Evolutionary conservation across 2,113 vertebrate genomes (phyloP), one percentile per base, ranked within the genome.

Genomic region (Anolis carolinensis): DNA sequence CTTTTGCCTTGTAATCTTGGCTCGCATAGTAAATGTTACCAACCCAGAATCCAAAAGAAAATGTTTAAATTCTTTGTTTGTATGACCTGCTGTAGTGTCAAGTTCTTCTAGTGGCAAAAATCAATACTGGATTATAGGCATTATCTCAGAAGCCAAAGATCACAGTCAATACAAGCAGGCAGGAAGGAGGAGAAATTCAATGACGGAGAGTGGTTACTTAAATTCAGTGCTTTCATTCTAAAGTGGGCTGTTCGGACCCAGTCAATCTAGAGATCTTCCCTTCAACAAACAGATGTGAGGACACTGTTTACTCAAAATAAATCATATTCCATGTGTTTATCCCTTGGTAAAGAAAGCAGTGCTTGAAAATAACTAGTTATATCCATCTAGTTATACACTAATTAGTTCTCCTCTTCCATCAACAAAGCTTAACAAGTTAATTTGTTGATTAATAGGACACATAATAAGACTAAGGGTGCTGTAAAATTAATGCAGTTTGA

Each of bases 111-210:
- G 76, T 85, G 76, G 65, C 65, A 79, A 78, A 79, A 85, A 85
- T 85, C 84, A 85, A 79, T 85, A 79, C 23, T 70, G 65, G 84
- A 85, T 85, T 85, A 85, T 70, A 79, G 84, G 84, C 84, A 79
- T 85, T 85, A 85, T 85, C 84, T 79, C 76, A 71, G 73, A 85
- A 85, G 75, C 48, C 84, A 85, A 85, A 84, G 83, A 84, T 84
- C 83, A 77, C 48, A 84, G 83, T 79, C 84, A 85, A 85, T 71
- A 85, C 21, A 59, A 79, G 23, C 71, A 52, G 76, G 65, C 65
- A 39, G 65, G 50, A 85, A 67, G 74, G 63, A 62, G 32, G n/a
- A 52, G 67, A 79, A 70, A 85, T 79, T 36, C 79, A 85, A 85
- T 79, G 65, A 85, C 65, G 21, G 50, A 78, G 39, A 59, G 32